These are phyloP conservation scores for Oscheius sp. DNA, from an alignment of 2,888 invertebrate species.

Conservation along the genomic window DNA sequence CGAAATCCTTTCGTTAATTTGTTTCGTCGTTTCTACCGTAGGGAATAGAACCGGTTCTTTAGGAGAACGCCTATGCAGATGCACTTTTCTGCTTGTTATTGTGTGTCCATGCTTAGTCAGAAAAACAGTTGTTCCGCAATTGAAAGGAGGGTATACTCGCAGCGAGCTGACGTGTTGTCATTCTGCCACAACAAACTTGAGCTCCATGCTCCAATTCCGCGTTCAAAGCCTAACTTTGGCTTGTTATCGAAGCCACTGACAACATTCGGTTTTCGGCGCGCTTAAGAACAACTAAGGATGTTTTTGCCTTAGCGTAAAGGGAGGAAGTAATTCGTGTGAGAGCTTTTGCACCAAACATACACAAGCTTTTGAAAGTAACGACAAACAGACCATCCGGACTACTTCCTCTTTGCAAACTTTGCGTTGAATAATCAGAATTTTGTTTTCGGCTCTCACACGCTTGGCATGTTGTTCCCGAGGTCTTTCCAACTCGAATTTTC, in stretches of 20 bases:
- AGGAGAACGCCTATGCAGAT: constrained; percentile 30
- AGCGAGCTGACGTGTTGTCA: neutral
- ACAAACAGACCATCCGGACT: no score
- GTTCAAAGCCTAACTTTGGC: constrained; percentile 1
- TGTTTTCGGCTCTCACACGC: no score
- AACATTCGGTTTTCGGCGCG: constrained; percentile 19
- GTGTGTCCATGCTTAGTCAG: constrained; percentile 1
- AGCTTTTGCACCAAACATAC: no score
- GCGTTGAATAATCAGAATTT: no score
- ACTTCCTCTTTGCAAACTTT: no score
- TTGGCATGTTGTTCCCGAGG: no score
- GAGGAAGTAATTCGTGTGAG: no score
- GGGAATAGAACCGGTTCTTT: constrained; percentile 14
- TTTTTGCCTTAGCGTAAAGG: constrained; percentile 15
- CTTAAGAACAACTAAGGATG: constrained; percentile 31
- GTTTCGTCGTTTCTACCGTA: constrained; percentile 2
- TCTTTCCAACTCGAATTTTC: no score
- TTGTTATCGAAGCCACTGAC: constrained; percentile 29
- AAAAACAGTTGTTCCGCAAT: neutral
- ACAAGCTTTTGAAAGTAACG: no score
- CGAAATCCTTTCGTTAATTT: neutral
- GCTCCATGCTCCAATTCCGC: constrained; percentile 13
- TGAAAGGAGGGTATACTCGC: neutral
- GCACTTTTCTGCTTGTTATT: constrained; percentile 5
- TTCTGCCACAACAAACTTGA: neutral